Evolutionary conservation across 2,797 vertebrate genomes (phyloP), one percentile per base, ranked within the genome.

Genomic region (Pygocentrus nattereri): DNA sequence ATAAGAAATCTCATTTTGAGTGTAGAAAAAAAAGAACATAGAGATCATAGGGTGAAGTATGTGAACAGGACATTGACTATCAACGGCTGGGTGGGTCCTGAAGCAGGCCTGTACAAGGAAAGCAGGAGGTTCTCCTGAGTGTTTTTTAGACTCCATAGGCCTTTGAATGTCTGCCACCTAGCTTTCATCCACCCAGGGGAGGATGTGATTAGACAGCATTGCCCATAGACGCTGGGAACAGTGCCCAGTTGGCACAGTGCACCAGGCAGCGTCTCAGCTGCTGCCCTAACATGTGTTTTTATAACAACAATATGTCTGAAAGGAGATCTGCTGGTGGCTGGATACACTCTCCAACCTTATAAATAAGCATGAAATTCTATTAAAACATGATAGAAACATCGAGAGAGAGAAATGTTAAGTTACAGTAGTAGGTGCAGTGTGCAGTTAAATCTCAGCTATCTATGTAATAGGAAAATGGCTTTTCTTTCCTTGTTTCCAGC

Each of bases 221-320:
- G 49, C 49, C 72, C 70, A 65, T 44, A 54, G 86, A 87, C 71
- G 41, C 72, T 86, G 85, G 92, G 92, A 88, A 62, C 34, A 38
- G 61, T 82, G 90, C 90, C 91, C 81, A 80, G 78, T 90, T 91
- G 90, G 88, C 88, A 90, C 78, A 80, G 27, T 50, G 65, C 47
- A 31, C 61, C 27, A 18, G 27, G 4, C 25, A 18, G 30, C 18
- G 25, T 31, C 84, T 80, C 84, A 56, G 84, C 70, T 65, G 18
- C 21, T 41, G n/a, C 41, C 38, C 52, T 38, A 25, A 27, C 23
- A 12, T 44, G 38, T 56, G 70, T 88, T 91, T 90, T 90, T 82
- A 86, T 84, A 86, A 87, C 76, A 81, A 79, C 85, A 16, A 1
- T 3, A 18, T 5, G 7, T 27, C 59, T 27, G 25, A 31, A 25